Evolutionary conservation across 2,797 vertebrate genomes (phyloP), one percentile per base, ranked within the genome.

Genomic region (Atherinosoma microstoma): DNA sequence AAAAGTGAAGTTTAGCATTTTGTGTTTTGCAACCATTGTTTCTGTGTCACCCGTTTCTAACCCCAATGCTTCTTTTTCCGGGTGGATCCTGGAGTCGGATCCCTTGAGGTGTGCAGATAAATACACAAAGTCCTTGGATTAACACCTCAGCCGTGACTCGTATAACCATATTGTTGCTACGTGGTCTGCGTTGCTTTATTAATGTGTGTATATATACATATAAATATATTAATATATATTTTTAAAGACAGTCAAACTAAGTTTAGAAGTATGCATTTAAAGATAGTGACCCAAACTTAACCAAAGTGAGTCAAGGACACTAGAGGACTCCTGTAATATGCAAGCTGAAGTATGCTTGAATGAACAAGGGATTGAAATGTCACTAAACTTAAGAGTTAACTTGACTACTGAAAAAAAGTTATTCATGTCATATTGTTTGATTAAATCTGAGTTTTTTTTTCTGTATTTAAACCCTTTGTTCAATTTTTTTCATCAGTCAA

Each of bases 221-320:
- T 69, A 51, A 56, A 68, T 71, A 78, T 69, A 56, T 73, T 29
- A 30, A 70, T 61, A 47, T 70, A 70, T 70, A 68, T 87, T 67
- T 75, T 84, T 64, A 29, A 29, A 65, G 62, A 83, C 72, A 75
- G 77, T 84, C 58, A 78, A 58, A 64, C 68, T 72, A 68, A 77
- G 75, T 62, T 76, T 70, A 58, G 73, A 67, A 64, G 77, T 73
- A 59, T 79, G 56, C 49, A 58, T 75, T 75, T 76, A 70, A 72
- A 57, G 20, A 56, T 79, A 57, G 34, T 40, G 36, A 69, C 54
- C 56, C 20, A 47, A 54, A 64, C 20, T 1, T 73, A 70, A 69
- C 62, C 75, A 78, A 80, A 80, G 66, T 63, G 9, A 64, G 27
- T 57, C n/a, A 35, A 54, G n/a, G 53, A 54, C 66, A 56, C 11